Conservation (phyloP, 2,888 invertebrate genomes). For the Galeopsomyia nigrocyanea region DNA sequence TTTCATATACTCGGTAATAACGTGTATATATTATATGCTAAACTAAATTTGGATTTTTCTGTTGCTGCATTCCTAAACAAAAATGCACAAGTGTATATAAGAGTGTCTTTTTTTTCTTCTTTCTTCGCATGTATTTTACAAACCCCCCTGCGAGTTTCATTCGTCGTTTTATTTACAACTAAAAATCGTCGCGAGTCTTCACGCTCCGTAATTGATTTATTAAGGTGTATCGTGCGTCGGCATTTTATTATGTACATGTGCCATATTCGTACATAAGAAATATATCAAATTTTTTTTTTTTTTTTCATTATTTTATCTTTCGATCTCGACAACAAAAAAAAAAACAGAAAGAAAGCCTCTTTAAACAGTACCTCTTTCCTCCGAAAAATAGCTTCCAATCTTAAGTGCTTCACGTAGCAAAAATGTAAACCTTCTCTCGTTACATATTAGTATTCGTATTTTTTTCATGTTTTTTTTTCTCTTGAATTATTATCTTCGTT, state of each 20-base stretch:
- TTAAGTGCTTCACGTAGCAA: slow-evolving; percentile 37
- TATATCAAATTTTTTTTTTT: slow-evolving; percentile 53
- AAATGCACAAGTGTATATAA: slow-evolving; percentile 32
- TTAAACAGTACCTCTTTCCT: slow-evolving; percentile 24
- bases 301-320: slow-evolving; percentile 55
- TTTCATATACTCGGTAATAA: slow-evolving; percentile 35
- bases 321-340: slow-evolving; percentile 52
- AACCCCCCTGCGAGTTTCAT: slow-evolving; percentile 12
- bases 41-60: slow-evolving; percentile 43
- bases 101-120: too few species aligned
- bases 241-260: slow-evolving; percentile 56
- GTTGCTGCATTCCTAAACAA: slow-evolving; percentile 29
- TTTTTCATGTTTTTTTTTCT: slow-evolving; percentile 6
- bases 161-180: slow-evolving; percentile 11
- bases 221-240: slow-evolving; percentile 46
- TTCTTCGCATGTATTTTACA: slow-evolving; percentile 34
- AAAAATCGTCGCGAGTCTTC: slow-evolving; percentile 1
- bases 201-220: slow-evolving; percentile 38
- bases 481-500: slow-evolving; percentile 7
- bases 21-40: slow-evolving; percentile 30
- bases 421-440: slow-evolving; percentile 40
- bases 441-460: slow-evolving; percentile 6
- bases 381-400: slow-evolving; percentile 59
- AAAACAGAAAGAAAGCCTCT: slow-evolving; percentile 22
- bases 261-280: slow-evolving; percentile 58